phyloP scores from a whole-genome alignment of 2,888 invertebrate genomes.

The Acanthococcus lagerstroemiae region DNA sequence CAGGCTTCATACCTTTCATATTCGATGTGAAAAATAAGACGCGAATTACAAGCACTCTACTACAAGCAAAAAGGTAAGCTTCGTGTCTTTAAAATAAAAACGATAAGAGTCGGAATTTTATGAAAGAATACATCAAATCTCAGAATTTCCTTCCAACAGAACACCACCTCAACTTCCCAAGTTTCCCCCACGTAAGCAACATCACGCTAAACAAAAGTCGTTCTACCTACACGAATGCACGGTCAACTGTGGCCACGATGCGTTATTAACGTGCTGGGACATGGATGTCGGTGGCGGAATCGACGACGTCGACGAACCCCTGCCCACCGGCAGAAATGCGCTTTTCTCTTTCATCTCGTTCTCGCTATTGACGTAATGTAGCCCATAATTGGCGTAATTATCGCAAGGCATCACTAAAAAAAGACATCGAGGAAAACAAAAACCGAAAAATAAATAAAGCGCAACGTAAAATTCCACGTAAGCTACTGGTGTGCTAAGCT shows the following conservation, averaged over 20 bases:
- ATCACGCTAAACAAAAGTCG: too few species aligned
- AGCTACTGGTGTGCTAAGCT: not conserved
- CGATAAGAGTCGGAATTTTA: too few species aligned
- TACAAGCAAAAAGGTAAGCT: too few species aligned
- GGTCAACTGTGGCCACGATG: constrained; percentile 3
- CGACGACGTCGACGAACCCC: constrained; percentile 12
- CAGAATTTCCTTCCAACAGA: too few species aligned
- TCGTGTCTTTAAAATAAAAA: too few species aligned
- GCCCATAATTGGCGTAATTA: constrained; percentile 11
- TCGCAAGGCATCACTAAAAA: constrained; percentile 15
- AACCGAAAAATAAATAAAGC: not conserved
- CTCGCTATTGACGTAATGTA: constrained; percentile 1
- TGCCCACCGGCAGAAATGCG: constrained; percentile 15
- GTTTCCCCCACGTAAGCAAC: too few species aligned
- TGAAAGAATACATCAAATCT: too few species aligned
- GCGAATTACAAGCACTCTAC: too few species aligned
- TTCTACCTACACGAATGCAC: constrained; percentile 18
- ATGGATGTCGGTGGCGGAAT: not conserved
- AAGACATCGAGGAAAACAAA: not conserved
- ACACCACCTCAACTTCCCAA: too few species aligned
- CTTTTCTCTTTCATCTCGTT: constrained; percentile 11
- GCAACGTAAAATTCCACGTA: not conserved
- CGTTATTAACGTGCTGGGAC: not conserved
- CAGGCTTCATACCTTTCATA: too few species aligned
- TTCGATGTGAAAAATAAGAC: too few species aligned